Evolutionary conservation across 2,113 vertebrate species (phyloP).

Genomic region (Erpornis zantholeuca): DNA sequence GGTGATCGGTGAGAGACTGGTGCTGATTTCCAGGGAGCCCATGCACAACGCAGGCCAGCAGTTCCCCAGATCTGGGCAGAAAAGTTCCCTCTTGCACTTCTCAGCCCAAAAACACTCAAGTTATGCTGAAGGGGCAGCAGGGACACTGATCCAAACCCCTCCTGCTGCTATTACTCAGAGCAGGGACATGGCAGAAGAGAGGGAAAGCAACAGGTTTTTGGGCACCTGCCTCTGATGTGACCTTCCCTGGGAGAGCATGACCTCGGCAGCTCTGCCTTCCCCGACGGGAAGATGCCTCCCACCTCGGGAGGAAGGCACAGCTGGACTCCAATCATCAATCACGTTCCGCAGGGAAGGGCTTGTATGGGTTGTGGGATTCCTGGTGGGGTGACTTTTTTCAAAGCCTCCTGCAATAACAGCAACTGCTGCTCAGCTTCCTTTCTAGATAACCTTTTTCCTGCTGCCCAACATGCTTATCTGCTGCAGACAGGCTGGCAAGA

Average conservation of each 20-base stretch:
- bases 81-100: background rate
- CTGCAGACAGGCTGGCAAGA: conserved; percentile 44
- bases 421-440: conserved; percentile 47
- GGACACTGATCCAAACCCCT: background rate
- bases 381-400: conserved; percentile 23
- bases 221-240: background rate
- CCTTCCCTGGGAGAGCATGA: background rate
- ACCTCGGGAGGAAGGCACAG: conserved; percentile 1
- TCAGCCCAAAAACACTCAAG: background rate
- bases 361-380: background rate
- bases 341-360: background rate
- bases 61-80: background rate
- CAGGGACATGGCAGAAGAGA: background rate
- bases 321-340: conserved; percentile 23
- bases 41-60: background rate
- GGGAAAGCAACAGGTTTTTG: conserved; percentile 13
- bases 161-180: background rate
- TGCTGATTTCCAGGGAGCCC: background rate
- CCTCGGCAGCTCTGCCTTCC: background rate
- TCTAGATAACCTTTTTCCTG: conserved; percentile 58
- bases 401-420: conserved; percentile 55
- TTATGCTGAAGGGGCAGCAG: background rate
- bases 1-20: background rate
- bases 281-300: background rate
- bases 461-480: conserved; percentile 37